Evolutionary conservation across 2,113 vertebrate genomes (phyloP), one percentile per base, ranked within the genome.

Genomic region (Psilopogon haemacephalus): DNA sequence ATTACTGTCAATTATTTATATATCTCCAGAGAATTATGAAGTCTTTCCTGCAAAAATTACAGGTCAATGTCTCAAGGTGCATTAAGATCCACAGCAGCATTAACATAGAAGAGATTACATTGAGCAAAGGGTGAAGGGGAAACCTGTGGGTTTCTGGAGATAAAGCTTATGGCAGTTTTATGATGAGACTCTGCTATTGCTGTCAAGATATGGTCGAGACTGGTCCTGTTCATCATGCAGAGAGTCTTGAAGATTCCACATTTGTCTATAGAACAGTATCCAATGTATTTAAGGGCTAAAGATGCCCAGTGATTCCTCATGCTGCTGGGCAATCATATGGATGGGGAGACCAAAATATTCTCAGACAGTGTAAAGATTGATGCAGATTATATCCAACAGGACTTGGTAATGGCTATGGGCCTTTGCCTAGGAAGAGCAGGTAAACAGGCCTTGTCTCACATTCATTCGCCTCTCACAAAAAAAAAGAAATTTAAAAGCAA

Each of bases 1-100:
- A 80, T 93, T 95, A 28, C 50, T 78, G 64, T 78, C 68, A 94
- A 78, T 93, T 95, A 84, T 88, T 92, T 90, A 72, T 90, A 52
- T 7, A 80, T 5, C 44, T 88, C 52, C 48, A 85, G 60, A 92
- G 37, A 94, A 88, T 37, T 50, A 18, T 33, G 79, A 92, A 77
- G 32, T 33, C 30, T 84, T 90, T 85, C 60, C 68, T 73, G 30
- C 26, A 92, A 65, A 82, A 88, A 84, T 80, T 89, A 55, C 10
- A 69, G 42, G 65, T 58, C 59, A 69, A 3, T 42, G 21, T 40
- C 83, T 48, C 26, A 74, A 86, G 20, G 54, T 71, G 15, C 54
- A 21, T 37, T 91, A 58, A 89, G 40, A 83, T 64, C 37, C 35
- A 55, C 15, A 23, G 11, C 33, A 80, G 12, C 8, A 58, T 84